phyloP scores from a whole-genome alignment of 2,797 vertebrate genomes.

The Gambusia yucatana region DNA sequence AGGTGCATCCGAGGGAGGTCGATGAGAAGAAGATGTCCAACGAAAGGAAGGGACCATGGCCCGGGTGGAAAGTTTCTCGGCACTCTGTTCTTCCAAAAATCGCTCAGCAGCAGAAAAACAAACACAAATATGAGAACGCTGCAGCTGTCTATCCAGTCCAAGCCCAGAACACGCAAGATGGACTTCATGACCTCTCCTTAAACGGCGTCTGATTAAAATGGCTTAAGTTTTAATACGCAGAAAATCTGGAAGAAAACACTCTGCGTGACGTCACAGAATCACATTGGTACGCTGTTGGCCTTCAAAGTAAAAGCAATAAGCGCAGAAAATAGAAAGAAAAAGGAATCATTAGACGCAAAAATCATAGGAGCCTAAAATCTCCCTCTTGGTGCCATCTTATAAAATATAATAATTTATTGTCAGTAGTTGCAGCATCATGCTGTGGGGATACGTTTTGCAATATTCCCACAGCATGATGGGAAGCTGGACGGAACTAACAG shows the following conservation, averaged over 20 bases:
- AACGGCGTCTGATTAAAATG: not conserved
- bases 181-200: slow-evolving; percentile 14
- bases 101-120: slow-evolving; percentile 62
- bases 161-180: not conserved
- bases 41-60: slow-evolving; percentile 70
- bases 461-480: too few relatives aligned
- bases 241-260: not conserved
- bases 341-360: not conserved
- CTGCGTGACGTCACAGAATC: not conserved
- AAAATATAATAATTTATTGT: not conserved
- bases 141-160: slow-evolving; percentile 59
- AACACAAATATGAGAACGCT: slow-evolving; percentile 63
- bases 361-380: not conserved
- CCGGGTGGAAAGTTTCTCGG: slow-evolving; percentile 81
- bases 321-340: not conserved
- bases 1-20: slow-evolving; percentile 39
- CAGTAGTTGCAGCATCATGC: not conserved
- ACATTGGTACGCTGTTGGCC: not conserved
- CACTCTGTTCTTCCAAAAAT: slow-evolving; percentile 65
- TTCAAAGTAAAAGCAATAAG: slow-evolving; percentile 5
- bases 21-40: slow-evolving; percentile 69
- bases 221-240: not conserved
- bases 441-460: too few relatives aligned
- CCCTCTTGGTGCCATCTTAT: not conserved
- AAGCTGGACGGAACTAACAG: too few relatives aligned